A percentile compares a stretch with the other conserved stretches of the same genome.
Conservation (phyloP, 2,888 invertebrate genomes). For the Trichopria drosophilae region DNA sequence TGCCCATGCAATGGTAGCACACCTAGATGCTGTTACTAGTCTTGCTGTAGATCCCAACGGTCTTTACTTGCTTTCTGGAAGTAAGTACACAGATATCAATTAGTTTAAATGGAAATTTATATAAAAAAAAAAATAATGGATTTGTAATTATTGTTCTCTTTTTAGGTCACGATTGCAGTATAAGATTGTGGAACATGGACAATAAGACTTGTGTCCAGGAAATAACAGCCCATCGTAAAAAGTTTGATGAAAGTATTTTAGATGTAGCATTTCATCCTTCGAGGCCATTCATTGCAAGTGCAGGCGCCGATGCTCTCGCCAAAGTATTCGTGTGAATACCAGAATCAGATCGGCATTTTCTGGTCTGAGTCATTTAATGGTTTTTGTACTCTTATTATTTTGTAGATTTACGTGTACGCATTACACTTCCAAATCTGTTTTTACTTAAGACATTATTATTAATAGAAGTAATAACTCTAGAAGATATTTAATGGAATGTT, state of each 20-base stretch:
- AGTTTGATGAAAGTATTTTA: conserved; percentile 98
- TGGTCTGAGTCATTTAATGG: conserved; percentile 44
- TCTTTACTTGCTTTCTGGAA: conserved; percentile 95
- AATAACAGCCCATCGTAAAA: conserved; percentile 98
- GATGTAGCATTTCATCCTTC: conserved; percentile 99
- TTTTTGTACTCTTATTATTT: conserved; percentile 57
- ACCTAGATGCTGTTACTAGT: conserved; percentile 97
- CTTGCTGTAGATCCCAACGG: conserved; percentile 98
- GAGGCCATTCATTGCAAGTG: conserved; percentile 97
- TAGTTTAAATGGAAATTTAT: background rate
- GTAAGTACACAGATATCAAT: conserved; percentile 58
- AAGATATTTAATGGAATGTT: conserved; percentile 50
- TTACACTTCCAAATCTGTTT: conserved; percentile 53
- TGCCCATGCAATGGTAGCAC: conserved; percentile 98
- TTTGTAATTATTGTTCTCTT: conserved; percentile 10
- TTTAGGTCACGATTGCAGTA: conserved; percentile 92
- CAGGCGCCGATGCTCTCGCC: conserved; percentile 97
- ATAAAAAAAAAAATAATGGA: background rate
- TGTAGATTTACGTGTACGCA: conserved; percentile 56
- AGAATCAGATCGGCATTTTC: conserved; percentile 38
- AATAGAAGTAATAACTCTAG: conserved; percentile 45
- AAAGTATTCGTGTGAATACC: conserved; percentile 88
- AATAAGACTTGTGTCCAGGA: conserved; percentile 99
- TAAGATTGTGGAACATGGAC: conserved; percentile 98
- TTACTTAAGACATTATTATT: conserved; percentile 46